Evolutionary conservation across 2,888 invertebrate genomes (phyloP), one percentile per base, ranked within the genome.

Genomic region (Pachymerium ferrugineum): DNA sequence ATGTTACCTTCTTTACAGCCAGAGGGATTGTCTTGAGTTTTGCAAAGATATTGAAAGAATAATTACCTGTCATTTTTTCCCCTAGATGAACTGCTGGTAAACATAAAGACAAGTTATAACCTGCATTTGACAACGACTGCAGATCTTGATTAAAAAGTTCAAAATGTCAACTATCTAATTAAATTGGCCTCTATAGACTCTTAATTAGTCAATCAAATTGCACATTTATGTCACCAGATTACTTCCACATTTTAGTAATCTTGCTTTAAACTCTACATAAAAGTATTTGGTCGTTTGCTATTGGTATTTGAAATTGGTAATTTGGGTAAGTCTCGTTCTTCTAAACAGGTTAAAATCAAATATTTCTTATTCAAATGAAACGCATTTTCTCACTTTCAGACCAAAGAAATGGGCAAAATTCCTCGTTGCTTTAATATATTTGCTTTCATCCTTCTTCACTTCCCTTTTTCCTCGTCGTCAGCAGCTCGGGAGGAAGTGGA

Each of bases 391-490:
- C 25, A 62, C 62, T 62, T 62, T 62, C 25, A 62, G 28, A 28
- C 25, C 10, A 28, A 62, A 62, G 16, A 62, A 62, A 62, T 28
- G 62, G 47, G 62, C 62, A 62, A 62, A 54, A 62, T 62, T 62
- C 62, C 62, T 62, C 62, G 62, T 62, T 62, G 1, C 62, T 62
- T 62, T 62, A 62, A 62, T 62, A 62, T 62, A 62, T 62, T 62
- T 62, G 62, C 62, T 14, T 62, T 62, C 62, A 62, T 62, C 62
- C 62, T 62, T 62, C 62, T 62, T 62, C 62, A 62, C 62, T 62
- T 62, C 62, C 62, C 62, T 62, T 62, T 62, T 62, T 62, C 62
- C 62, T 28, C 62, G 62, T 62, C 62, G 62, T 62, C 62, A 62
- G 62, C 62, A 62, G 62, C 62, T 62, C 62, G 25, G 28, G 62